Evolutionary conservation across 2,113 vertebrate species (phyloP).

Genomic region (Chamaea fasciata): DNA sequence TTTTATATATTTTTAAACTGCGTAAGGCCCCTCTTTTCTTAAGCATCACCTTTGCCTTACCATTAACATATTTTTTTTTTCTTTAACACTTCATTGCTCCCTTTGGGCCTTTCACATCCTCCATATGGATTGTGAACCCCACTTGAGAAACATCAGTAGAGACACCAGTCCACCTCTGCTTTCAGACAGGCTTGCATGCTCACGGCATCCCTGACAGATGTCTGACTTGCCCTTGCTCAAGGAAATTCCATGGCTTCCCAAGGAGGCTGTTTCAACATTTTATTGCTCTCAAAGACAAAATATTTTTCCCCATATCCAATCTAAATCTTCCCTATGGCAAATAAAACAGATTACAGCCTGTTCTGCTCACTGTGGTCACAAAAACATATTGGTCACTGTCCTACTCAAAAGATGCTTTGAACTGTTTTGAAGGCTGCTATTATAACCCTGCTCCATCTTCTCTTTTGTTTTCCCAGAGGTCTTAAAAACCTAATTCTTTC

Average conservation of each 20-base stretch:
- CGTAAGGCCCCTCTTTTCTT: not conserved
- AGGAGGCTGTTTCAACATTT: constrained; percentile 14
- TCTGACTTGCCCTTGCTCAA: constrained; percentile 14
- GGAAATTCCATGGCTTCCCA: constrained; percentile 21
- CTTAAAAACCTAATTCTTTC: not conserved
- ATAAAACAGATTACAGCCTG: constrained; percentile 7
- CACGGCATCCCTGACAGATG: not conserved
- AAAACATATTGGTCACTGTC: not conserved
- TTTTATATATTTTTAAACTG: not conserved
- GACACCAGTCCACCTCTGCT: not conserved
- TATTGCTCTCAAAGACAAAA: constrained; percentile 42
- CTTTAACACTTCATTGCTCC: not conserved
- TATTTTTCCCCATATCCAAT: not conserved
- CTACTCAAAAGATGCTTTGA: not conserved
- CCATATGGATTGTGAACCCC: not conserved
- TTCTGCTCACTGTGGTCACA: not conserved
- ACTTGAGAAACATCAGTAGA: not conserved
- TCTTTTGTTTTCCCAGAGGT: not conserved
- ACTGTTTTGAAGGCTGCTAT: not conserved
- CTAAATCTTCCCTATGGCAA: constrained; percentile 9
- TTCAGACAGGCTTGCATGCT: not conserved
- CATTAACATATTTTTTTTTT: not conserved
- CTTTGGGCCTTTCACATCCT: not conserved
- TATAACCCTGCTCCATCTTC: not conserved
- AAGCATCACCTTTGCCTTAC: not conserved